phyloP scores from a whole-genome alignment of 2,888 invertebrate species.

The Pemphredon lugubris region DNA sequence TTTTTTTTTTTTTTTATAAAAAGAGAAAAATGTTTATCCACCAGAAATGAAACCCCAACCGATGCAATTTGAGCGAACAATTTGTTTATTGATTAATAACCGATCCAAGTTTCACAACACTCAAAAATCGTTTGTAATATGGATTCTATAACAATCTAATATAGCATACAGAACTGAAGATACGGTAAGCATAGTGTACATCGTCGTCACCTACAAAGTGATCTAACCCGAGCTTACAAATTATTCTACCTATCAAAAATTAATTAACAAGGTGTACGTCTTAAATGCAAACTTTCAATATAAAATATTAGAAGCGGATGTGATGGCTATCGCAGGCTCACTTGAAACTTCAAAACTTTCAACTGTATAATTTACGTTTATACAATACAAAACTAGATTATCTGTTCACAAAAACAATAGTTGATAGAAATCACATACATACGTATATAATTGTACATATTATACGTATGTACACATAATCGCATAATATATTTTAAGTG shows the following conservation, averaged over 20 bases:
- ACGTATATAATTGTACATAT: slow-evolving; percentile 60
- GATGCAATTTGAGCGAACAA: slow-evolving; percentile 8
- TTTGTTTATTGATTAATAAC: slow-evolving; percentile 24
- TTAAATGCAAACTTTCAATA: slow-evolving; percentile 44
- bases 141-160: neutral
- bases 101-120: slow-evolving; percentile 18
- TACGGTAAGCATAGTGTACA: slow-evolving; percentile 20
- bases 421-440: slow-evolving; percentile 65
- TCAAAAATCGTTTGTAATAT: no score
- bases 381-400: slow-evolving; percentile 78
- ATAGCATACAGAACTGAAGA: slow-evolving; percentile 13
- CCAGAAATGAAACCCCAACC: neutral
- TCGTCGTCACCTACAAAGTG: slow-evolving; percentile 23
- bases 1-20: neutral
- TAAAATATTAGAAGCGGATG: slow-evolving; percentile 53
- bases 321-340: slow-evolving; percentile 67
- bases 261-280: slow-evolving; percentile 23
- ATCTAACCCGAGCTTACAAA: slow-evolving; percentile 6
- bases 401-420: slow-evolving; percentile 73
- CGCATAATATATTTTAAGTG: slow-evolving; percentile 42
- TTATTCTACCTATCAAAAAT: slow-evolving; percentile 1
- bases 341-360: slow-evolving; percentile 61
- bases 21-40: slow-evolving; percentile 2
- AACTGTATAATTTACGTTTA: slow-evolving; percentile 73
- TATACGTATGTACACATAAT: slow-evolving; percentile 61